phyloP scores from a whole-genome alignment of 2,888 invertebrate species.

The Seira sanloemensis region DNA sequence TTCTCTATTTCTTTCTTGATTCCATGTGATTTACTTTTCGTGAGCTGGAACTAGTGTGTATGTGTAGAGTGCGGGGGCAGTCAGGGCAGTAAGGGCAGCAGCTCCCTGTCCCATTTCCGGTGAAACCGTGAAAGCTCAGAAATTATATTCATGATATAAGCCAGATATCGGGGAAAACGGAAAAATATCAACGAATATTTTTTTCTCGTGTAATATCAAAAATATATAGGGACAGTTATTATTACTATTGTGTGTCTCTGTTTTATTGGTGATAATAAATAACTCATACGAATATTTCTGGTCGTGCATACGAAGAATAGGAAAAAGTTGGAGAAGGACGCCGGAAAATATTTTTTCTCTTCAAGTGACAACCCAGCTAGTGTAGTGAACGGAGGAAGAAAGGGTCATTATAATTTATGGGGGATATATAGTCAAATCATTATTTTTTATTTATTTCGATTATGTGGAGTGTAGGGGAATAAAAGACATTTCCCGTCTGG shows the following conservation, averaged over 20 bases:
- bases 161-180: too few relatives aligned
- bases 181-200: too few relatives aligned
- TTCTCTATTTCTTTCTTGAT: too few relatives aligned
- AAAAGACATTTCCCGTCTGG: neutral
- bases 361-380: neutral
- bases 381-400: neutral
- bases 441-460: neutral
- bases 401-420: slow-evolving; percentile 34
- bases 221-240: neutral
- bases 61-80: too few relatives aligned
- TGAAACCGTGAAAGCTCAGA: too few relatives aligned
- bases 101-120: too few relatives aligned
- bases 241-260: neutral
- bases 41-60: too few relatives aligned
- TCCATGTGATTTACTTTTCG: too few relatives aligned
- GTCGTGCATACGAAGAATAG: neutral
- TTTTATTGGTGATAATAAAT: slow-evolving; percentile 15
- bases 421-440: neutral
- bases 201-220: neutral
- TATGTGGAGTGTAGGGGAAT: neutral
- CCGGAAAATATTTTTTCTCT: slow-evolving; percentile 14
- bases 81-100: too few relatives aligned
- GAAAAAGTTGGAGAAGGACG: neutral
- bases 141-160: too few relatives aligned
- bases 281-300: slow-evolving; percentile 1